Base-by-base conservation (phyloP, 2,888 invertebrate genomes). In the Eupithecia subfuscata region DNA sequence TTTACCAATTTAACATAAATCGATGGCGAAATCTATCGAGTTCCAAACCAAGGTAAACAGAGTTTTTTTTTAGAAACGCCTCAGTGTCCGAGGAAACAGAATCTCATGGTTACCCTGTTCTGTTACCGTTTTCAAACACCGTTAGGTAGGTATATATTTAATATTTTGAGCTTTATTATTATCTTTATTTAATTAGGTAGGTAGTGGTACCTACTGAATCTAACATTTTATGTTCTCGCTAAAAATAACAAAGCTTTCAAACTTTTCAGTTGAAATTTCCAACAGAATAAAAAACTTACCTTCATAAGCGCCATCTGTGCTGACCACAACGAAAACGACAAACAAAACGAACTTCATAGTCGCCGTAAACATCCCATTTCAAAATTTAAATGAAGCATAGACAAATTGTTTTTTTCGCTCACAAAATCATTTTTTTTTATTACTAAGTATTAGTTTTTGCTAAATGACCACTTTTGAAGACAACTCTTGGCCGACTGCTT, bases 251-350 rank as follows among this genome's bases (percentile, higher is more conserved):
- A 25, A 25, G 25, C 63, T 63, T 22, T 9, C 16, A 64, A n/a
- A 37, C 8, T 65, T 30, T n/a, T 52, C n/a, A 48, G 25, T 12
- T 68, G 11, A 22, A 22, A 22, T 43, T 60, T 25, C n/a, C n/a
- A n/a, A n/a, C n/a, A 0, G 4, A 69, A 18, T 11, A 30, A 45
- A 45, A 12, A 52, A 48, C 69, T 34, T 37, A 71, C 71, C 71
- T 52, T 65, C 48, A 63, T 45, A 65, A n/a, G 71, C 71, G 37
- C 71, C 71, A 45, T 71, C 65, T 48, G 30, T 65, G 43, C n/a
- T 4, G 12, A 45, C 30, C 48, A 52, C 48, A 45, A n/a, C 43
- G 11, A 71, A 64, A 65, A 65, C 12, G 22, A 65, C 37, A 48
- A 45, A 37, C 45, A 64, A 71, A 71, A 71, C 65, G 52, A 65